Percentiles rank a stretch among this genome's conserved stretches.
phyloP scores from a whole-genome alignment of 2,113 vertebrate genomes.

The Willisornis vidua region DNA sequence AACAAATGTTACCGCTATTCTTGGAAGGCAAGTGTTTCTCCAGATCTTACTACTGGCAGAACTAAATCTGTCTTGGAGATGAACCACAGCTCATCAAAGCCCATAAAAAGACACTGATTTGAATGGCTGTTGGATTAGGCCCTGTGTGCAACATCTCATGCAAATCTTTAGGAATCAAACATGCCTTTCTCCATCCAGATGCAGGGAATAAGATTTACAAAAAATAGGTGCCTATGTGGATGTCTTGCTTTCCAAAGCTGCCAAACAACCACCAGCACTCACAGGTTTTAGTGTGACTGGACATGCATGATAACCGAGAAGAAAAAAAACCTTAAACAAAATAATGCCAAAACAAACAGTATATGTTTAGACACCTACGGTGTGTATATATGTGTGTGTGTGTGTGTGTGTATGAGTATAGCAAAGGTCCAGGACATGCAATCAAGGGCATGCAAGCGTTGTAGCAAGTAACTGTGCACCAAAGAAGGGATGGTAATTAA shows the following conservation, averaged over 20 bases:
- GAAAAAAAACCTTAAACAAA: background rate
- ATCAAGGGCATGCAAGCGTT: background rate
- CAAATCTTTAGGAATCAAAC: background rate
- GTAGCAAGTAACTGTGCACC: background rate
- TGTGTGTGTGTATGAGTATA: rapidly evolving
- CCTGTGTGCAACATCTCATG: background rate
- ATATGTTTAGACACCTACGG: background rate
- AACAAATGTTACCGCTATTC: background rate
- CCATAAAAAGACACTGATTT: background rate
- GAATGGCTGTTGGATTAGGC: background rate
- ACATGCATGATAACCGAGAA: background rate
- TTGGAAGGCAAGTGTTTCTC: background rate
- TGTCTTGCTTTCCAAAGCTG: background rate
- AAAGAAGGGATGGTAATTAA: background rate
- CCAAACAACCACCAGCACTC: background rate
- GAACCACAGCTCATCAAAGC: background rate
- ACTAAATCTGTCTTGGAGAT: background rate
- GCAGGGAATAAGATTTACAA: background rate
- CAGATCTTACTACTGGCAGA: background rate
- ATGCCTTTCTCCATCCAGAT: background rate
- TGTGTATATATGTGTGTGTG: rapidly evolving
- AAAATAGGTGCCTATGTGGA: background rate
- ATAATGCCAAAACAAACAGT: background rate
- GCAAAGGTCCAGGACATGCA: background rate
- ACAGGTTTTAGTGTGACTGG: background rate